A percentile compares a stretch with the other conserved stretches of the same genome.
Conservation (phyloP, 2,888 invertebrate species). For the Elmis aenea region DNA sequence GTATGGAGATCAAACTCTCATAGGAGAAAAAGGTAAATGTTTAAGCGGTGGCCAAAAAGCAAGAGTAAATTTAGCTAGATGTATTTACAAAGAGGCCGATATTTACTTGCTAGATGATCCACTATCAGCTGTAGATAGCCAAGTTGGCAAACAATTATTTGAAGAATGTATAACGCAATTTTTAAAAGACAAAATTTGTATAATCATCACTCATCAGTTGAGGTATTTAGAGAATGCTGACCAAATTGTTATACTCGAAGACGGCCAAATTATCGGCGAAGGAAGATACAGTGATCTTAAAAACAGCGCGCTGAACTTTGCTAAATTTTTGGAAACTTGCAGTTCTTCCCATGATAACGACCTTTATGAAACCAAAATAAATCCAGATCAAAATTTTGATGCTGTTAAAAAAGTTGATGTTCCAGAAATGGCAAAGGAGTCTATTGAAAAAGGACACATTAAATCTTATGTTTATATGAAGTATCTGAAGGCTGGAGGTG, state of each 20-base stretch:
- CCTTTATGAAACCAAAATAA: constrained; percentile 39
- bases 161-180: constrained; percentile 59
- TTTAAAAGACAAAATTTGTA: constrained; percentile 63
- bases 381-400: constrained; percentile 52
- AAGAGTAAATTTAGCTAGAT: constrained; percentile 57
- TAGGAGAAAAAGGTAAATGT: constrained; percentile 70
- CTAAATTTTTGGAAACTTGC: constrained; percentile 47
- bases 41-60: constrained; percentile 75
- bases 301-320: constrained; percentile 67
- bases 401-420: constrained; percentile 43
- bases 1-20: constrained; percentile 70
- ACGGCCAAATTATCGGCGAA: constrained; percentile 52
- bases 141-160: constrained; percentile 65
- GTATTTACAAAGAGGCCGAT: constrained; percentile 67
- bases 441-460: constrained; percentile 35
- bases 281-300: constrained; percentile 58
- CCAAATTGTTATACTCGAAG: constrained; percentile 52
- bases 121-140: constrained; percentile 67
- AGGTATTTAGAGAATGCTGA: constrained; percentile 64
- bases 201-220: constrained; percentile 79
- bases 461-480: constrained; percentile 40
- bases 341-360: constrained; percentile 25
- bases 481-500: constrained; percentile 54
- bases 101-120: constrained; percentile 73
- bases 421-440: constrained; percentile 37